Evolutionary conservation across 2,113 vertebrate genomes (phyloP).

Genomic region (Atlantisia rogersi): DNA sequence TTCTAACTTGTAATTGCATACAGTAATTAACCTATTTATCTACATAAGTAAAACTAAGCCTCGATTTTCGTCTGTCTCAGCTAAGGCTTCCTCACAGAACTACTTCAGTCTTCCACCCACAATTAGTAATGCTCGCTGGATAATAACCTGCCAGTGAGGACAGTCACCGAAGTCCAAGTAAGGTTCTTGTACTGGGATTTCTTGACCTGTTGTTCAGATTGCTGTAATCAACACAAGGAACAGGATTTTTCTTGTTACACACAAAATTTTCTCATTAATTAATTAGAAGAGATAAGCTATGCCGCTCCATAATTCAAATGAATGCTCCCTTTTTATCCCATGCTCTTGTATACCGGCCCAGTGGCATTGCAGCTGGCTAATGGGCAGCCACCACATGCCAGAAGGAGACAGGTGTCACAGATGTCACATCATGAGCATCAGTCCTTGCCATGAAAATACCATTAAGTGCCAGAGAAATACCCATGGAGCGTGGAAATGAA

Average conservation of each 20-base stretch:
- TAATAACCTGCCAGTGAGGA: neutral
- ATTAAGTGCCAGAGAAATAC: neutral
- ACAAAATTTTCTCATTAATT: neutral
- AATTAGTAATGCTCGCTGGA: neutral
- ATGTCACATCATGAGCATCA: rapidly evolving
- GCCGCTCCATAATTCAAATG: neutral
- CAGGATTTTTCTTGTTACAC: neutral
- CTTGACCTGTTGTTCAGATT: neutral
- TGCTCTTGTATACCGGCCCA: rapidly evolving
- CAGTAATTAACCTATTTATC: neutral
- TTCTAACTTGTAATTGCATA: neutral
- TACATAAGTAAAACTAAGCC: neutral
- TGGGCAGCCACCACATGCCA: neutral
- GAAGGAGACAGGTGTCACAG: neutral
- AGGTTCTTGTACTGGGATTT: neutral
- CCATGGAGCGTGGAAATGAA: neutral
- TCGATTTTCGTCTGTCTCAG: neutral
- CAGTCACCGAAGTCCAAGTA: neutral
- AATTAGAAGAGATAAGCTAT: neutral
- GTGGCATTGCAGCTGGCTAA: neutral
- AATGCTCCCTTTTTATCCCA: neutral
- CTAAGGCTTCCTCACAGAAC: neutral
- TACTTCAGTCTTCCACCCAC: neutral
- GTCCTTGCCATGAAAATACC: neutral
- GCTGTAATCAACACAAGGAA: neutral